These are phyloP conservation scores for Ectemnius continuus DNA, from an alignment of 2,888 invertebrate genomes.

Conservation along the genomic window DNA sequence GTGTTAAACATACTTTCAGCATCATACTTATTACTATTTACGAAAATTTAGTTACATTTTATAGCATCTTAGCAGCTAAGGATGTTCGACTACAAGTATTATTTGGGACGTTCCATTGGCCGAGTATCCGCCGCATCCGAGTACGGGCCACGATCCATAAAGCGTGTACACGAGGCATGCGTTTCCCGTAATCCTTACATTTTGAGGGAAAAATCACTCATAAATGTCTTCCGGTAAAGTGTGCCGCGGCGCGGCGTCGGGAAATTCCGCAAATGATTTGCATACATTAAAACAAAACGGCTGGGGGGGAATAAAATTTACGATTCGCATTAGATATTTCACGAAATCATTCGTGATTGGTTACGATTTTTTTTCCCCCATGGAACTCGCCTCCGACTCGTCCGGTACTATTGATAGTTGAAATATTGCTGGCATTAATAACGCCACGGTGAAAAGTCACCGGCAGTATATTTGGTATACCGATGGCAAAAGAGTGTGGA, in stretches of 20 bases:
- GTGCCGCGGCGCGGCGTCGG: neutral
- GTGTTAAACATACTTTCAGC: too few relatives aligned
- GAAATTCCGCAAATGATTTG: too few relatives aligned
- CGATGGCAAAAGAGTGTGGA: too few relatives aligned
- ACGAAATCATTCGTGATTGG: too few relatives aligned
- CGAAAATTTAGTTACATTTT: constrained; percentile 16
- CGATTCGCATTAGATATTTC: too few relatives aligned
- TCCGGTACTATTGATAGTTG: neutral
- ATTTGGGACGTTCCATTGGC: constrained; percentile 77
- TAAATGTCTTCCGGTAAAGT: neutral
- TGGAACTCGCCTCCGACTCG: too few relatives aligned
- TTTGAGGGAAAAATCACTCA: constrained; percentile 21
- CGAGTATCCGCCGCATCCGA: constrained; percentile 70
- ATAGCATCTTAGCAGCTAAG: constrained; percentile 35
- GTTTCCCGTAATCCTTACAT: constrained; percentile 46
- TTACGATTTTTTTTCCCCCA: too few relatives aligned
- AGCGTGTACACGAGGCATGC: constrained; percentile 65
- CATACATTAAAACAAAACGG: too few relatives aligned
- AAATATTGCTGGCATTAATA: neutral
- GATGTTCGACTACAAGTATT: constrained; percentile 72
- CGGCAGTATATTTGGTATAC: too few relatives aligned
- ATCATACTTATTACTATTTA: neutral
- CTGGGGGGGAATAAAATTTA: too few relatives aligned
- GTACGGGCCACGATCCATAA: constrained; percentile 72
- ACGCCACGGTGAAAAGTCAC: neutral